A percentile compares a stretch with the other conserved stretches of the same genome.
phyloP scores from a whole-genome alignment of 1,140 invertebrate species.

The Ephestia elutella region DNA sequence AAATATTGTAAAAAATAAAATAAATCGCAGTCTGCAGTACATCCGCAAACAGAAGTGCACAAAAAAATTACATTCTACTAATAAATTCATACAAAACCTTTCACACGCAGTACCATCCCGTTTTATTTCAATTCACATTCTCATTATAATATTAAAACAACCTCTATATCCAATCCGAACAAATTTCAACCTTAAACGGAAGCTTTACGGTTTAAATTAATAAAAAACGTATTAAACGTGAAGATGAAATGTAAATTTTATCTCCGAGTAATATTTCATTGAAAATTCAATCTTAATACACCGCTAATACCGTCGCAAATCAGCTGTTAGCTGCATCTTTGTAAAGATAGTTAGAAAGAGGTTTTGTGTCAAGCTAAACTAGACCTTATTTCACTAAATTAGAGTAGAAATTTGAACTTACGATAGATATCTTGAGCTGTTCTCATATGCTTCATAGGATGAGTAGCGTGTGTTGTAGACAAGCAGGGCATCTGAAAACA shows the following conservation, averaged over 20 bases:
- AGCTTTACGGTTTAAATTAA: not conserved
- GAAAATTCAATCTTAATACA: slow-evolving; percentile 16
- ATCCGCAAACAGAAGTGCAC: no score
- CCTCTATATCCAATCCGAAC: not conserved
- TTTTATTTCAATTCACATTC: slow-evolving; percentile 31
- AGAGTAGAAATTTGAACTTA: slow-evolving; percentile 30
- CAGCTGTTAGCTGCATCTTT: slow-evolving; percentile 8
- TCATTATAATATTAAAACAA: slow-evolving; percentile 39
- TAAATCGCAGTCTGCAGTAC: no score
- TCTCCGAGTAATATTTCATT: not conserved
- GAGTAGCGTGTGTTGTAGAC: slow-evolving; percentile 29
- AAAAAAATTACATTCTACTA: slow-evolving; percentile 19
- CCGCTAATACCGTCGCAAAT: slow-evolving; percentile 22
- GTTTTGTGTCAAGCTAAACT: not conserved
- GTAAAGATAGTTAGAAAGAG: not conserved
- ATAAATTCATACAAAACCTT: slow-evolving; percentile 20
- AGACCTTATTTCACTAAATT: slow-evolving; percentile 11
- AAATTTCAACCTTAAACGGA: not conserved
- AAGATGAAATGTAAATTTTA: slow-evolving; percentile 6
- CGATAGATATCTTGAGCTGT: slow-evolving; percentile 19
- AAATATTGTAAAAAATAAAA: no score
- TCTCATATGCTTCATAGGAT: slow-evolving; percentile 26
- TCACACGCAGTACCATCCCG: slow-evolving; percentile 21
- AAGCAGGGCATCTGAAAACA: slow-evolving; percentile 46
- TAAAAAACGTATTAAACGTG: slow-evolving; percentile 3